phyloP scores from a whole-genome alignment of 2,113 vertebrate species.

The Gymnogyps californianus region DNA sequence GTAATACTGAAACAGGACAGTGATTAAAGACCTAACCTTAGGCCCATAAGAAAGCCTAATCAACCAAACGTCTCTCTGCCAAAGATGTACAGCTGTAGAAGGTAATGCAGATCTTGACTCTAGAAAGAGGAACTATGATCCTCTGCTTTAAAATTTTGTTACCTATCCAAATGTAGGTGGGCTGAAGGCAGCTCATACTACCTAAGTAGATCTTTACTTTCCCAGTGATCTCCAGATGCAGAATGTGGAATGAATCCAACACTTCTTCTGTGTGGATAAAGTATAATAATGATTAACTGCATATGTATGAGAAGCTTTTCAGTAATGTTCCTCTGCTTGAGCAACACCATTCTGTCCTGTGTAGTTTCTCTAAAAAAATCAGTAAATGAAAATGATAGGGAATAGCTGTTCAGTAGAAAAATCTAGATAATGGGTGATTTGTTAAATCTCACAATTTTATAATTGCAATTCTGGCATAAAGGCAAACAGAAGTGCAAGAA shows the following conservation, averaged over 20 bases:
- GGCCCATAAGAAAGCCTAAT: neutral
- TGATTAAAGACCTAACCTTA: neutral
- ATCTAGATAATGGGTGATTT: neutral
- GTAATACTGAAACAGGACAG: neutral
- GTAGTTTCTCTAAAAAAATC: neutral
- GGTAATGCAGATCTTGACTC: neutral
- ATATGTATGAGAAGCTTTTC: neutral
- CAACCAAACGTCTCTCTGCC: neutral
- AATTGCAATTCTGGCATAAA: neutral
- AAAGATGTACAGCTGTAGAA: neutral
- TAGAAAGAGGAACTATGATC: neutral
- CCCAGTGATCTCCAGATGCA: neutral
- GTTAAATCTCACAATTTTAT: neutral
- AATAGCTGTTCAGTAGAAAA: neutral
- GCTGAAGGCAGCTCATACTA: neutral
- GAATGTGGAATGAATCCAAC: neutral
- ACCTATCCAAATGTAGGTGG: neutral
- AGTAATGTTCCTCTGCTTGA: neutral
- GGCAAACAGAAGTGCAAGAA: neutral
- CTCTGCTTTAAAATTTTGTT: neutral
- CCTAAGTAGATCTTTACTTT: neutral
- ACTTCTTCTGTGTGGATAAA: neutral
- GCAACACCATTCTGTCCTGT: neutral
- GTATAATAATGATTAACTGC: neutral
- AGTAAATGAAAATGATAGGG: neutral